Base-by-base conservation (phyloP, 2,888 invertebrate genomes). In the Artemia sinica region DNA sequence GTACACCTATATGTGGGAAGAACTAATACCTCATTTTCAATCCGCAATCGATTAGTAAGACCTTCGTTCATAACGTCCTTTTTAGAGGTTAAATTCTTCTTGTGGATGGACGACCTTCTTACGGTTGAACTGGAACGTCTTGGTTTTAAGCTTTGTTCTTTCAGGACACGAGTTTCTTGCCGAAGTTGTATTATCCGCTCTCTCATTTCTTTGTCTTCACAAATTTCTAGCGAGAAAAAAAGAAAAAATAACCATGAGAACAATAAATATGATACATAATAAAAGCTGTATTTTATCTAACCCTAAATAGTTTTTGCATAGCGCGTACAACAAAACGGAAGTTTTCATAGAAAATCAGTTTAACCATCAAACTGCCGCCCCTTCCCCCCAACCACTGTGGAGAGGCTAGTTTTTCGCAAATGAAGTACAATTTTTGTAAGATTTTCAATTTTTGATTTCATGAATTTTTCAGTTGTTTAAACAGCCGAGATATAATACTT, bases 31-130 rank as follows among this genome's bases (percentile, higher is more conserved):
- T 41, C 41, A 41, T 41, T 41, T 69, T 83, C 83, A 49, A 65
- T 58, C 77, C 85, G 83, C 74, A 86, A 76, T 75, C 87, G 81
- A 58, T 58, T 58, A 65, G 88, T 78, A 71, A 89, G 81, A 41
- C 93, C 93, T 78, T 96, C 96, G 76, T 95, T 93, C 65, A 90
- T 85, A 41, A 91, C 94, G 79, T 96, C 96, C 74, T 92, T 89
- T 78, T 93, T 89, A 58, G 94, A 91, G 69, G 94, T 90, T 73
- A 92, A 82, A 72, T 89, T 89, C 80, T 94, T 94, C 78, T 96
- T 95, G 28, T 95, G 83, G 71, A 95, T 84, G 66, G 93, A 94
- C 65, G 94, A 94, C 72, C 96, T 83, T 63, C 95, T 84, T 65
- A 96, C 91, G 68, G 73, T 72, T 79, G 86, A 87, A 74, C 86